These are phyloP conservation scores for Pimephales promelas DNA, from an alignment of 2,113 vertebrate species.

Conservation along the genomic window DNA sequence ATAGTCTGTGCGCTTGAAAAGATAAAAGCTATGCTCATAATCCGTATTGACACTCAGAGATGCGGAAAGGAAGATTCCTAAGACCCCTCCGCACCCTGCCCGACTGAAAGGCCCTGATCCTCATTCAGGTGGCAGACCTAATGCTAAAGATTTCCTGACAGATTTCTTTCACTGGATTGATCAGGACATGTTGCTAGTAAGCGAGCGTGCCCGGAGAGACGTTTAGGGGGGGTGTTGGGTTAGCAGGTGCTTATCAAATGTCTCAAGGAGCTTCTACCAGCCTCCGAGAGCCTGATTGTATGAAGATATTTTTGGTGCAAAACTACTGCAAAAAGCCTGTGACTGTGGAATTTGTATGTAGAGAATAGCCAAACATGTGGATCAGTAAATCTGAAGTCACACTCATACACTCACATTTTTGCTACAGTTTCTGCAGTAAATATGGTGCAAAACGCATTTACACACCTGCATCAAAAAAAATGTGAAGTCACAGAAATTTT, in stretches of 20 bases:
- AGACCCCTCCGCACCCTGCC: slow-evolving; percentile 73
- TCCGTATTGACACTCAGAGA: slow-evolving; percentile 81
- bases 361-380: no score
- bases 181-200: slow-evolving; percentile 72
- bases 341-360: no score
- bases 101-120: slow-evolving; percentile 72
- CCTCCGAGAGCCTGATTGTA: slow-evolving; percentile 17
- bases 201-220: slow-evolving; percentile 60
- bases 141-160: slow-evolving; percentile 82
- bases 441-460: no score
- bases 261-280: slow-evolving; percentile 63
- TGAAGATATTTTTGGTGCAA: no score
- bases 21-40: slow-evolving; percentile 80
- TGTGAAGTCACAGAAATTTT: no score
- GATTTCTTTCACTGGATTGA: slow-evolving; percentile 80
- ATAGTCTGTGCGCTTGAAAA: slow-evolving; percentile 77
- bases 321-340: no score
- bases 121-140: slow-evolving; percentile 71
- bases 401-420: no score
- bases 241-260: slow-evolving; percentile 62
- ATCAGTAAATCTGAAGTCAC: no score
- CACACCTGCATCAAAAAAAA: no score
- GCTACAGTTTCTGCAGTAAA: no score
- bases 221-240: slow-evolving; percentile 22
- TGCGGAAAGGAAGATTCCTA: slow-evolving; percentile 75